Evolutionary conservation across 1,140 invertebrate genomes (phyloP).

Genomic region (Magallana gigas): DNA sequence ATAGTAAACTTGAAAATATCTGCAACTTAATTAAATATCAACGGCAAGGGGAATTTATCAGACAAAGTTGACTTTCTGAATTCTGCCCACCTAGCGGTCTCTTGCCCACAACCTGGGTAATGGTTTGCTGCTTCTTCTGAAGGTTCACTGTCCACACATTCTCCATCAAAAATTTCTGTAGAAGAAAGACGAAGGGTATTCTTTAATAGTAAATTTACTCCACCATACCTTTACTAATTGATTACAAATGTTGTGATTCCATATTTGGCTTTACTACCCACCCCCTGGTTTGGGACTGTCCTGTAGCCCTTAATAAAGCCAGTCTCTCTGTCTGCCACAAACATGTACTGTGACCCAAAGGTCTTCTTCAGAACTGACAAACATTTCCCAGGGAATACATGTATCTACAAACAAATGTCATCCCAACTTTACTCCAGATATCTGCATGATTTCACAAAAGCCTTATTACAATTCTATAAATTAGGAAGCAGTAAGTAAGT

Average conservation of each 20-base stretch:
- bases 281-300: not conserved
- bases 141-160: conserved; percentile 87
- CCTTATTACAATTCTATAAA: too few relatives aligned
- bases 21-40: too few relatives aligned
- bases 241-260: not conserved
- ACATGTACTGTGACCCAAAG: conserved; percentile 82
- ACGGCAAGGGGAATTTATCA: too few relatives aligned
- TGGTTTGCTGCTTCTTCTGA: conserved; percentile 84
- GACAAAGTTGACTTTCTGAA: too few relatives aligned
- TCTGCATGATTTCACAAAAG: too few relatives aligned
- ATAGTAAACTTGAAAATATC: too few relatives aligned
- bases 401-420: conserved; percentile 70
- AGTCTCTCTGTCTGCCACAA: conserved; percentile 84
- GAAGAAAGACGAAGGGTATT: not conserved
- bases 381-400: conserved; percentile 84
- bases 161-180: conserved; percentile 63
- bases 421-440: too few relatives aligned
- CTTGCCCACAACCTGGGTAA: conserved; percentile 86
- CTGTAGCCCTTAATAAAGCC: not conserved
- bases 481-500: too few relatives aligned
- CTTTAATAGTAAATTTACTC: not conserved
- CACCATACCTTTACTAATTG: not conserved
- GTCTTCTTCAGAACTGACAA: conserved; percentile 77
- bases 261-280: not conserved
- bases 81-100: conserved; percentile 80